Evolutionary conservation across 2,113 vertebrate genomes (phyloP).

Genomic region (Seriola dumerili): DNA sequence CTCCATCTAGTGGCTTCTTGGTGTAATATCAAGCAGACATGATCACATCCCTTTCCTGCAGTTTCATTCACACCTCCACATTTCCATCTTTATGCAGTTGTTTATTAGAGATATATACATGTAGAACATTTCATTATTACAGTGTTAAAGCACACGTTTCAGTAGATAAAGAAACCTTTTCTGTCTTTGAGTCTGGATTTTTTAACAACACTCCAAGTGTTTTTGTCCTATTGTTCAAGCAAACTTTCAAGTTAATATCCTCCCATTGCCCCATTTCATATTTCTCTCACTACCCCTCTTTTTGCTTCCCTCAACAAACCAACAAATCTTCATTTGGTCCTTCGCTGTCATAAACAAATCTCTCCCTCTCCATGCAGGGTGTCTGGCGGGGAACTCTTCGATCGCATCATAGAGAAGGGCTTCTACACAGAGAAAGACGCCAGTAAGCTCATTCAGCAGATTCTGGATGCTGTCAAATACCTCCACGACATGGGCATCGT

Average conservation of each 20-base stretch:
- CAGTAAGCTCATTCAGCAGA: slow-evolving; percentile 96
- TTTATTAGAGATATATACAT: not conserved
- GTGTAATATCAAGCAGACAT: not conserved
- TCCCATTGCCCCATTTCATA: too few species aligned
- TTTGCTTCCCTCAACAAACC: not conserved
- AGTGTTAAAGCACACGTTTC: not conserved
- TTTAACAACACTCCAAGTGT: too few species aligned
- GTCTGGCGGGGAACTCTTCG: slow-evolving; percentile 96
- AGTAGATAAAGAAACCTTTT: not conserved
- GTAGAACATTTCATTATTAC: not conserved
- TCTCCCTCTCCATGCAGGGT: slow-evolving; percentile 83
- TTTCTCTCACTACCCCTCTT: not conserved
- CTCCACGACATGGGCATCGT: slow-evolving; percentile 97
- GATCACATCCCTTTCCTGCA: not conserved
- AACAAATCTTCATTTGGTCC: not conserved
- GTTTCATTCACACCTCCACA: not conserved
- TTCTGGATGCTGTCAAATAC: slow-evolving; percentile 96
- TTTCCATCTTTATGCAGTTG: not conserved
- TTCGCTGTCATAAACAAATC: not conserved
- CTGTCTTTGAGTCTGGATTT: too few species aligned
- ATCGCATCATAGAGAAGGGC: slow-evolving; percentile 97
- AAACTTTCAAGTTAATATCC: too few species aligned
- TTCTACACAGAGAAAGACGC: slow-evolving; percentile 98
- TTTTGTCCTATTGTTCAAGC: too few species aligned
- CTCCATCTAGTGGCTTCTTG: slow-evolving; percentile 74